Base-by-base conservation (phyloP, 1,140 invertebrate genomes). In the Nebria ingens region DNA sequence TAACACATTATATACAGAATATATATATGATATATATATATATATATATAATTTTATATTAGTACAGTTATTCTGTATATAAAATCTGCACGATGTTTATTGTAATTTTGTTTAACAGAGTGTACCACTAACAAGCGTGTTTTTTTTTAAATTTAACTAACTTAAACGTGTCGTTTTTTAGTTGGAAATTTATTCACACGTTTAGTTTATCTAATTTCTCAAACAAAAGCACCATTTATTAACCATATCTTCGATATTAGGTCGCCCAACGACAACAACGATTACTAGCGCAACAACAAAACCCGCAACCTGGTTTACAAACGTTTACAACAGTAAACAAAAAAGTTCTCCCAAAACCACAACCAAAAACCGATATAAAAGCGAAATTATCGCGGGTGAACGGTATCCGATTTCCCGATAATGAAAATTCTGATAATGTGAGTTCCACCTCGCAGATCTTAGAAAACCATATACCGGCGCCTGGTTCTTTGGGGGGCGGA, bases 181-280 rank as follows among this genome's bases (percentile, higher is more conserved):
- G n/a, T n/a, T n/a, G n/a, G n/a, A n/a, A n/a, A n/a, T n/a, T n/a
- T n/a, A n/a, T n/a, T n/a, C n/a, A n/a, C n/a, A n/a, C n/a, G n/a
- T n/a, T n/a, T n/a, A n/a, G n/a, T n/a, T n/a, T n/a, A n/a, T n/a
- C n/a, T n/a, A n/a, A n/a, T n/a, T n/a, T n/a, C n/a, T n/a, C n/a
- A n/a, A n/a, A n/a, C n/a, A n/a, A n/a, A n/a, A n/a, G n/a, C n/a
- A n/a, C n/a, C n/a, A n/a, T n/a, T n/a, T n/a, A n/a, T n/a, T n/a
- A n/a, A n/a, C n/a, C n/a, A n/a, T n/a, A n/a, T 34, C n/a, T 34
- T 29, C 55, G 40, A 3, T 29, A 56, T 20, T 61, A 82, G 80
- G 79, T 82, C 57, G 78, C 76, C 56, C 79, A 84, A 64, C 79
- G 80, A 61, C 78, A 79, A 57, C 76, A 79, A 59, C 72, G 74